Conservation (phyloP, 2,888 invertebrate species). For the Ichneumoninae sp. region DNA sequence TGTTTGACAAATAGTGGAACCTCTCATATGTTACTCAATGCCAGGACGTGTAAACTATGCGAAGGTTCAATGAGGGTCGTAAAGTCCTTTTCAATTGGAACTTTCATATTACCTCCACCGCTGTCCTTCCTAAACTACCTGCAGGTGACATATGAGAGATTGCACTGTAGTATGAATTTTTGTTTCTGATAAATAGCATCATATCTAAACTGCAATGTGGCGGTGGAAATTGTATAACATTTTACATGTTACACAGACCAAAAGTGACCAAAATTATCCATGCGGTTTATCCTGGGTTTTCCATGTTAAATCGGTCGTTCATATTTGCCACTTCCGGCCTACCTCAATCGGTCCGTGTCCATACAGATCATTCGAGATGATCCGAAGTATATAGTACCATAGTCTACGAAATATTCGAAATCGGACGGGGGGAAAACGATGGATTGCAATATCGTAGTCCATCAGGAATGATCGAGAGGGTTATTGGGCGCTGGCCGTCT, state of each 20-base stretch:
- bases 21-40: no score
- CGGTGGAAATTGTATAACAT: neutral
- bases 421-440: slow-evolving; percentile 8
- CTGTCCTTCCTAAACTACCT: neutral
- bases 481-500: neutral
- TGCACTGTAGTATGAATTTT: neutral
- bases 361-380: neutral
- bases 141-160: neutral
- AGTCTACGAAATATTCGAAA: slow-evolving; percentile 20
- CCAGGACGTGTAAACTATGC: no score
- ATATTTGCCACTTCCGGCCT: neutral
- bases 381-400: neutral
- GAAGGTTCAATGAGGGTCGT: neutral
- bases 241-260: neutral
- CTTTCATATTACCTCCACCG: neutral
- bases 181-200: neutral
- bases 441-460: slow-evolving; percentile 22
- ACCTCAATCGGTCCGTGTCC: slow-evolving; percentile 4
- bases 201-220: neutral
- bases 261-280: neutral
- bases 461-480: slow-evolving; percentile 7
- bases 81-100: no score
- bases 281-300: neutral
- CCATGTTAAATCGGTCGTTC: slow-evolving; percentile 5
- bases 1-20: no score